Conservation (phyloP, 2,888 invertebrate species). For the Nymphalis polychloros region DNA sequence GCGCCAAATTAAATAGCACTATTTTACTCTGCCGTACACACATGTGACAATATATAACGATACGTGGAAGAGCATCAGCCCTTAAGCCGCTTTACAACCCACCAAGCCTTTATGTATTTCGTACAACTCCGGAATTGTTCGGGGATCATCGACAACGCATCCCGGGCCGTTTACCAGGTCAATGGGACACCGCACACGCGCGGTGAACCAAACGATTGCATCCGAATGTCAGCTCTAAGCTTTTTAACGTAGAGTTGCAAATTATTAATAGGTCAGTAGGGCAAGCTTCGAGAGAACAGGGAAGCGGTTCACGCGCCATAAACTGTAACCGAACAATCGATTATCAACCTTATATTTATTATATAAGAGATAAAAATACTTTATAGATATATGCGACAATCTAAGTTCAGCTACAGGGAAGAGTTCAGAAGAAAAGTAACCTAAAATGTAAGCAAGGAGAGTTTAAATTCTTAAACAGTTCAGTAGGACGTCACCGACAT, state of each 20-base stretch:
- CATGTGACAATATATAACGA: too few species aligned
- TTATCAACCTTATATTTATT: constrained; percentile 9
- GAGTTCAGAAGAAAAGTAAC: constrained; percentile 3
- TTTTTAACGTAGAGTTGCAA: constrained; percentile 11
- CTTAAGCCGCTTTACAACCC: constrained; percentile 4
- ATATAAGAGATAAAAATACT: constrained; percentile 1
- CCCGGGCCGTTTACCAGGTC: constrained; percentile 46
- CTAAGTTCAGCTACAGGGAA: neutral
- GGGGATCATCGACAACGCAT: constrained; percentile 37
- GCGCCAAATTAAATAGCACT: too few species aligned
- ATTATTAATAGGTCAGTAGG: neutral
- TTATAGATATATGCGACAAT: neutral
- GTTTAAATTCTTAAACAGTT: constrained; percentile 17
- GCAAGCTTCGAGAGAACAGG: constrained; percentile 5
- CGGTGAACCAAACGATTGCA: constrained; percentile 26
- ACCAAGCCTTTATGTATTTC: constrained; percentile 2
- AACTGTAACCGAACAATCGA: constrained; percentile 4
- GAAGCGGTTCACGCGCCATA: neutral
- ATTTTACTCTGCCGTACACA: too few species aligned
- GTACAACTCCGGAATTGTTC: constrained; percentile 18
- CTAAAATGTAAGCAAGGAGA: constrained; percentile 6
- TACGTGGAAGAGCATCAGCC: neutral
- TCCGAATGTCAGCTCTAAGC: constrained; percentile 5
- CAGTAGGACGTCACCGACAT: constrained; percentile 16
- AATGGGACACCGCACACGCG: constrained; percentile 50